Evolutionary conservation across 1,140 invertebrate genomes (phyloP).

Genomic region (Lithobius niger): DNA sequence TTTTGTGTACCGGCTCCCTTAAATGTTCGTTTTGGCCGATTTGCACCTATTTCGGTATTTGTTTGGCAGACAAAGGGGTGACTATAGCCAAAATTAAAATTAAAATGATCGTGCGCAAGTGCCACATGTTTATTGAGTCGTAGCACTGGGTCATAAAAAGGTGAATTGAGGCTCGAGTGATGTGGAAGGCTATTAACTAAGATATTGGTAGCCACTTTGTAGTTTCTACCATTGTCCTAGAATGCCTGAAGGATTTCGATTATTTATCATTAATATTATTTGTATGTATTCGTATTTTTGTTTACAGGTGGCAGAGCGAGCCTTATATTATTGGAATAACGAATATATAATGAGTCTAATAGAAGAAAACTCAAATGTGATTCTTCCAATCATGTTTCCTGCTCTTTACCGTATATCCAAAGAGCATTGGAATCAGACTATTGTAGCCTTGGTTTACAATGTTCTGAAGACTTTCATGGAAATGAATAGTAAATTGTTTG

Average conservation of each 20-base stretch:
- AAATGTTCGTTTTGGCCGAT: too few relatives aligned
- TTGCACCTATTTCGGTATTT: too few relatives aligned
- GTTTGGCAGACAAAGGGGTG: too few relatives aligned
- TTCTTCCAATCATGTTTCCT: constrained; percentile 80
- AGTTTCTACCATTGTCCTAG: neutral
- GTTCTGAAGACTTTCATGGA: constrained; percentile 99
- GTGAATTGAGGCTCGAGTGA: too few relatives aligned
- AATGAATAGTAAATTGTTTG: constrained; percentile 99
- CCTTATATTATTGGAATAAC: constrained; percentile 92
- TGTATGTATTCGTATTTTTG: too few relatives aligned
- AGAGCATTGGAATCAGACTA: constrained; percentile 99
- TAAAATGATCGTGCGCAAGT: too few relatives aligned
- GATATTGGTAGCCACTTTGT: constrained; percentile 1
- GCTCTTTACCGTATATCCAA: constrained; percentile 95
- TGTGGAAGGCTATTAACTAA: constrained; percentile 1
- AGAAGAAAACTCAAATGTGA: constrained; percentile 76
- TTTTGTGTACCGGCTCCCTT: too few relatives aligned
- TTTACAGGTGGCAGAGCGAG: constrained; percentile 86
- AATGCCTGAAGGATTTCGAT: neutral
- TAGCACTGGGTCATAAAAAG: too few relatives aligned
- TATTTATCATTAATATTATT: neutral
- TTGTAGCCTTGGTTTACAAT: constrained; percentile 97
- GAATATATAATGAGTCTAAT: constrained; percentile 92
- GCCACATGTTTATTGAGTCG: too few relatives aligned
- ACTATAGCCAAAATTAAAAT: too few relatives aligned